These are phyloP conservation scores for Lochmaea capreae DNA, from an alignment of 2,888 invertebrate genomes.

Conservation along the genomic window DNA sequence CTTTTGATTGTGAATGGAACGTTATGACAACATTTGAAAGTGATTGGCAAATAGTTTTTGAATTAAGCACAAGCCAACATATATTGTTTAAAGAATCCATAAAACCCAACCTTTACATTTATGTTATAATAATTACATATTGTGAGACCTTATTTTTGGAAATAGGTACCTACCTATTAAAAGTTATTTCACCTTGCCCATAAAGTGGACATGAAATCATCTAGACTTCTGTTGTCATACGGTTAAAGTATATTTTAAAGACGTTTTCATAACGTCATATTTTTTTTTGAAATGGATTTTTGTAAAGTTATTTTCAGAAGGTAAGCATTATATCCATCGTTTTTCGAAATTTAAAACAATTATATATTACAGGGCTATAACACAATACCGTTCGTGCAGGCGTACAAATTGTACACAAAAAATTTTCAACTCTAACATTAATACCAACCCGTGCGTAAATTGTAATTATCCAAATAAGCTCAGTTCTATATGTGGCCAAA, in stretches of 20 bases:
- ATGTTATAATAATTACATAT: no score
- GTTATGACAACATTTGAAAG: no score
- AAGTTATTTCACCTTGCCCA: not conserved
- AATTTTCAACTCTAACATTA: not conserved
- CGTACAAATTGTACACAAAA: not conserved
- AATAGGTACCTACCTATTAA: no score
- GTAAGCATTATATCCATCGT: not conserved
- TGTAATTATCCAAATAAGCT: not conserved
- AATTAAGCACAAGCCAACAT: no score
- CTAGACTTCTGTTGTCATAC: not conserved
- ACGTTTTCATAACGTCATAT: not conserved
- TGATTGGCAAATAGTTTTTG: no score
- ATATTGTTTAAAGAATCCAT: no score
- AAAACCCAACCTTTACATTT: no score
- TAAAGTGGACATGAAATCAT: not conserved
- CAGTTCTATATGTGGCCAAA: not conserved
- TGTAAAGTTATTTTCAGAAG: constrained; percentile 1
- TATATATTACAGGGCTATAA: not conserved
- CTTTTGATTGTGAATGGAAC: no score
- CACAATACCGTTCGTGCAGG: not conserved
- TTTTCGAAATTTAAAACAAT: not conserved
- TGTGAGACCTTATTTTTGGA: no score
- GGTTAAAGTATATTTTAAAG: not conserved
- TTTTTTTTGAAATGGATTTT: constrained; percentile 5
- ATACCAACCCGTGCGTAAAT: not conserved